Evolutionary conservation across 1,140 invertebrate genomes (phyloP), one percentile per base, ranked within the genome.

Genomic region (Trichonephila clavata): DNA sequence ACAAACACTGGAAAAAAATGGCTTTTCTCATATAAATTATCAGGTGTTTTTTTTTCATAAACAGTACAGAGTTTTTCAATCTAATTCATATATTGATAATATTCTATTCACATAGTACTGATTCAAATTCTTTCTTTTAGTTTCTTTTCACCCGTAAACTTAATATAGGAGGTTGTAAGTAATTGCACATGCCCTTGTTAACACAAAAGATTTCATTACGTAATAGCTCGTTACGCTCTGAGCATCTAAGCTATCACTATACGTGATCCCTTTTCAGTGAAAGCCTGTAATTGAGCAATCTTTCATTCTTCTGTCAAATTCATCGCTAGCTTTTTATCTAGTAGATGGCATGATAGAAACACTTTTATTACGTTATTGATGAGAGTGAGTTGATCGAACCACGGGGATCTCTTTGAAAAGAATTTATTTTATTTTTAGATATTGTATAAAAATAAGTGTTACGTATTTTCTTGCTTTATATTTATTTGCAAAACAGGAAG

Each of bases 171-270:
- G 13, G n/a, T 57, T 83, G 18, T 57, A 71, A 71, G 59, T 86
- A 86, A 86, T 86, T 59, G 84, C 84, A 60, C 24, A 27, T 86
- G 13, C 50, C 24, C 59, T 86, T 86, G 84, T 86, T 86, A 86
- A 86, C 84, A 86, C 84, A 60, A 86, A 86, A 50, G 59, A 86
- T 86, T 86, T 86, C 84, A 86, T 86, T 86, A 86, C 57, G 59
- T 86, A 86, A 86, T 86, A 86, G 84, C 84, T 86, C 84, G 84
- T 86, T 86, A 59, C 84, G 59, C 57, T 86, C 18, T 21, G 16
- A 32, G 59, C 50, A 86, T 59, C 84, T 20, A 71, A 27, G 68
- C 68, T 71, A 71, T 71, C 68, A 71, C 24, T 71, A 32, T 71
- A 71, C 68, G 80, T 83, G 80, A 83, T 83, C 80, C 50, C 43